Conservation (phyloP, 23 tunicate genomes). For the Ascidia mentula region DNA sequence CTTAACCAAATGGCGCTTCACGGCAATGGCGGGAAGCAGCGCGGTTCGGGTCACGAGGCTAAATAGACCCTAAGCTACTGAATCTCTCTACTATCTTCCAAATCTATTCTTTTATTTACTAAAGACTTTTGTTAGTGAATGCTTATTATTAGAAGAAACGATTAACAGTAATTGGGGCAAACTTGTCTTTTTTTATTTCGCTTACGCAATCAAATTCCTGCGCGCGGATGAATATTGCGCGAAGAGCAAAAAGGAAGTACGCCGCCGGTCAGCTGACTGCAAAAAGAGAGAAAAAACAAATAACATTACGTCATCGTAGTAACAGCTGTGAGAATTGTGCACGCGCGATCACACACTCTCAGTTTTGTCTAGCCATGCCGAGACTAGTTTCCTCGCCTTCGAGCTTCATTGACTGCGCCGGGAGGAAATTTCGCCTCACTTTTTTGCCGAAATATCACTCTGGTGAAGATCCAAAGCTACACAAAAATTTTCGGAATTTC, state of each 20-base stretch:
- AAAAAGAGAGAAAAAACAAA: conserved; percentile 88
- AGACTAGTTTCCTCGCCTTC: background rate
- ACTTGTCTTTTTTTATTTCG: too few species aligned
- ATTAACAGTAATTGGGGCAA: too few species aligned
- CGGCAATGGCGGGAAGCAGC: conserved; percentile 52
- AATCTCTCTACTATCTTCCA: too few species aligned
- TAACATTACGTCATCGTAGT: conserved; percentile 98
- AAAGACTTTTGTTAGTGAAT: too few species aligned
- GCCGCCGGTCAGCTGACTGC: conserved; percentile 96
- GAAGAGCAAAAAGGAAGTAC: conserved; percentile 27
- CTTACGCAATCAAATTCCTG: background rate
- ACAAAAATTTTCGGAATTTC: too few species aligned
- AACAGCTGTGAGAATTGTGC: conserved; percentile 58
- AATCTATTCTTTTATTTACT: too few species aligned
- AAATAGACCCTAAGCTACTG: conserved; percentile 22
- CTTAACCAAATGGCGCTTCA: background rate
- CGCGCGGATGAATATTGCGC: conserved; percentile 79
- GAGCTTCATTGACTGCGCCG: conserved; percentile 38
- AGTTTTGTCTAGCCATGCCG: background rate
- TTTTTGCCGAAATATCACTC: background rate
- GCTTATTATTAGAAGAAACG: too few species aligned
- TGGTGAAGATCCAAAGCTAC: too few species aligned
- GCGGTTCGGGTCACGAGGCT: conserved; percentile 27
- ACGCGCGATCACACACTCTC: conserved; percentile 15
- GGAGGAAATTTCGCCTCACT: conserved; percentile 18